A percentile compares a stretch with the other conserved stretches of the same genome.
phyloP scores from a whole-genome alignment of 2,113 vertebrate species.

The Calidris pygmaea region DNA sequence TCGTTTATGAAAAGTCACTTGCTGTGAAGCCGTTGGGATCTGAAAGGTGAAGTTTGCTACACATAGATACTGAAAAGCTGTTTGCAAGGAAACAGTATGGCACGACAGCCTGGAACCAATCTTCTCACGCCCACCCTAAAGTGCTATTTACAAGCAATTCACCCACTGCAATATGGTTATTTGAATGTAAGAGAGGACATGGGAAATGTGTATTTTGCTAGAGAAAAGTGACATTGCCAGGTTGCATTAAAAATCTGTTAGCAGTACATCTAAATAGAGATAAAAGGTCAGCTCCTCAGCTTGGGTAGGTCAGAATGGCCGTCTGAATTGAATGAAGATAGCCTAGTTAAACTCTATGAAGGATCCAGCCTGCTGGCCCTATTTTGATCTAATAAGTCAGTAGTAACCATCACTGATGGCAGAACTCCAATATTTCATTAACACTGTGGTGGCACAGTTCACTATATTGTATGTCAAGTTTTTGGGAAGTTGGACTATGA shows the following conservation, averaged over 20 bases:
- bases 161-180: slow-evolving; percentile 70
- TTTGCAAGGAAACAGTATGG: slow-evolving; percentile 59
- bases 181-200: slow-evolving; percentile 40
- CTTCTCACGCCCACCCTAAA: slow-evolving; percentile 47
- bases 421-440: not conserved
- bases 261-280: not conserved
- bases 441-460: not conserved
- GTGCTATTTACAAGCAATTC: slow-evolving; percentile 73
- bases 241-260: slow-evolving; percentile 3
- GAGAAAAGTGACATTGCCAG: not conserved
- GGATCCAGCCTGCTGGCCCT: not conserved
- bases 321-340: not conserved
- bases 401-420: not conserved
- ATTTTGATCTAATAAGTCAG: not conserved
- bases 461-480: not conserved
- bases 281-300: not conserved
- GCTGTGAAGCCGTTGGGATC: not conserved
- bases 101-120: slow-evolving; percentile 47
- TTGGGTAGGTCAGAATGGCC: not conserved
- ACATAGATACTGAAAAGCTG: slow-evolving; percentile 32
- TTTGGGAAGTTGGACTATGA: not conserved
- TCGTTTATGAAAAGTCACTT: not conserved
- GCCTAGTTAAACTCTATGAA: not conserved
- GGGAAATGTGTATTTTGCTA: slow-evolving; percentile 31
- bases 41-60: slow-evolving; percentile 36